Evolutionary conservation across 92 coral and sea anemone genomes (phyloP).

Genomic region (Epizoanthus fatuus): DNA sequence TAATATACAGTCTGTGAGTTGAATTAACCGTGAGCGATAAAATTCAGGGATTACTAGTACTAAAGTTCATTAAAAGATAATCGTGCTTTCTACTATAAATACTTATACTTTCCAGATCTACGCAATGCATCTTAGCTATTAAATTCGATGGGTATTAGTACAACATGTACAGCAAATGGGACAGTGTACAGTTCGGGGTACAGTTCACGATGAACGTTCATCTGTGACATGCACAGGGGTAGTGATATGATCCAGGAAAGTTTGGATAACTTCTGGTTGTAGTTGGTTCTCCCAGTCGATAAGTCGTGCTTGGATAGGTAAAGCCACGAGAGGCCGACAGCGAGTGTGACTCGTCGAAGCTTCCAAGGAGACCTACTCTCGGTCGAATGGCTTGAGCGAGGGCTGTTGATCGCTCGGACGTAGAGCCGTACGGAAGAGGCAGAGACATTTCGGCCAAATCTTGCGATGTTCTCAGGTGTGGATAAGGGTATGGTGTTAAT

Average conservation of each 20-base stretch:
- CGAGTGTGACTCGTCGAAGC: constrained; percentile 5
- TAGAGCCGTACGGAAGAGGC: constrained; percentile 57
- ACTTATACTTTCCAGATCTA: too few relatives aligned
- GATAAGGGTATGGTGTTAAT: constrained; percentile 62
- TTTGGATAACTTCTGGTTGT: constrained; percentile 14
- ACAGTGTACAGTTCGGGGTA: not conserved
- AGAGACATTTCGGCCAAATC: constrained; percentile 60
- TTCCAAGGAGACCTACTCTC: constrained; percentile 18
- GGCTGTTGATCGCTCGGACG: constrained; percentile 35
- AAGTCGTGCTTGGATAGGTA: constrained; percentile 29
- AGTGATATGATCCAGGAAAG: constrained; percentile 52
- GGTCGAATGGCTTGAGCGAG: constrained; percentile 68
- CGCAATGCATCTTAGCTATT: too few relatives aligned
- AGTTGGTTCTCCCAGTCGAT: constrained; percentile 24
- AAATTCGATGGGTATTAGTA: too few relatives aligned
- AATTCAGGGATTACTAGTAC: not conserved
- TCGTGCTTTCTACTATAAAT: too few relatives aligned
- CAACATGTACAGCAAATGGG: too few relatives aligned
- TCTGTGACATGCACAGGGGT: constrained; percentile 84
- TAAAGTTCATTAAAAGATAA: too few relatives aligned
- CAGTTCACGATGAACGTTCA: constrained; percentile 25
- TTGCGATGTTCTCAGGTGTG: constrained; percentile 58
- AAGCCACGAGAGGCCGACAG: constrained; percentile 1
- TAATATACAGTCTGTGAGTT: not conserved
- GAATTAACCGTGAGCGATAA: not conserved